Conservation (phyloP, 2,797 vertebrate genomes). For the Syngnathus acus region DNA sequence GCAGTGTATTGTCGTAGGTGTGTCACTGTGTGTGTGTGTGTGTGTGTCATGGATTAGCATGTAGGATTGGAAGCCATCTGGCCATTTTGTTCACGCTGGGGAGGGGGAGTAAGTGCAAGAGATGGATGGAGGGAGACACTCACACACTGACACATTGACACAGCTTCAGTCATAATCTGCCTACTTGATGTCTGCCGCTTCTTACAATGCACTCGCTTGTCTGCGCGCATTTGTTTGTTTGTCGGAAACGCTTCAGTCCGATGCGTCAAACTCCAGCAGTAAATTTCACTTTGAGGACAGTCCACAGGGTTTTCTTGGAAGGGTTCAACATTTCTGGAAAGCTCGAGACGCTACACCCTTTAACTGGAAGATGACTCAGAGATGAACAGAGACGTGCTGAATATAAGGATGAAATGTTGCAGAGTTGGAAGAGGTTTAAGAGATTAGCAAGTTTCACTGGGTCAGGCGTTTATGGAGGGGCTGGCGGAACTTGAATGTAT, state of each 20-base stretch:
- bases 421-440: constrained; percentile 29
- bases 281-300: constrained; percentile 2
- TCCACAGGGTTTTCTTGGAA: neutral
- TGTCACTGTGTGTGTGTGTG: constrained; percentile 53
- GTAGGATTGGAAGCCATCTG: constrained; percentile 75
- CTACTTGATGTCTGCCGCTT: constrained; percentile 59
- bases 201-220: constrained; percentile 37
- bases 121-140: constrained; percentile 52
- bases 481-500: constrained; percentile 11
- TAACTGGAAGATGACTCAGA: constrained; percentile 15
- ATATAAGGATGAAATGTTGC: constrained; percentile 36
- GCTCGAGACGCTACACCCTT: constrained; percentile 14
- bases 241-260: constrained; percentile 1
- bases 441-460: constrained; percentile 40
- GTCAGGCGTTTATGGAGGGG: constrained; percentile 32
- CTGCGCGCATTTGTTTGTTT: constrained; percentile 16
- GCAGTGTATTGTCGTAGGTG: constrained; percentile 52
- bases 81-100: constrained; percentile 61
- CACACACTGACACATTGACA: constrained; percentile 69
- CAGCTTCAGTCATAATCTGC: constrained; percentile 59
- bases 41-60: constrained; percentile 71
- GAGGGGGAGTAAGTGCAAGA: constrained; percentile 51
- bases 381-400: constrained; percentile 12
- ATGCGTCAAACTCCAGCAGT: constrained; percentile 10
- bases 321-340: constrained; percentile 11